Percentiles rank a stretch among this genome's conserved stretches.
Conservation (phyloP, 2,797 vertebrate genomes). For the Anguilla obscura region DNA sequence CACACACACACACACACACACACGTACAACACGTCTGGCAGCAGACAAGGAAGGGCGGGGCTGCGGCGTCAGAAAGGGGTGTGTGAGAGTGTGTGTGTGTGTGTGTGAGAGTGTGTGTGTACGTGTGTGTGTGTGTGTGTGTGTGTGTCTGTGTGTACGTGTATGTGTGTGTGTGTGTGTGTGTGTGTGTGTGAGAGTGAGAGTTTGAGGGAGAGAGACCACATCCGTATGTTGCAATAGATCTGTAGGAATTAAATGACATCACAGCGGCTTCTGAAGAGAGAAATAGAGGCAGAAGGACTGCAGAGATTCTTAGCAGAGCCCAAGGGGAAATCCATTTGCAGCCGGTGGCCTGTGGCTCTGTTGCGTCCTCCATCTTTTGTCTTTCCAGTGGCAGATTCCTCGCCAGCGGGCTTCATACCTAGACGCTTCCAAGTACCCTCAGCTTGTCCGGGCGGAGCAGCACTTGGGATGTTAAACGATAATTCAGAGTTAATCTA, state of each 20-base stretch:
- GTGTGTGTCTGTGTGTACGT: neutral
- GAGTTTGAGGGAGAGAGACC: conserved; percentile 22
- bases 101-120: too few species aligned
- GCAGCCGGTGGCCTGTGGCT: neutral
- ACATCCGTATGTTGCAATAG: conserved; percentile 26
- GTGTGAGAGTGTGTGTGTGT: neutral
- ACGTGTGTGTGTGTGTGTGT: neutral
- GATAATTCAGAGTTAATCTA: neutral
- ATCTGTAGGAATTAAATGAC: conserved; percentile 19
- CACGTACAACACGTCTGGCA: neutral
- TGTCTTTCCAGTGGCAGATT: neutral
- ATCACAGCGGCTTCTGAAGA: neutral
- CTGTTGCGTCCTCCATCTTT: neutral
- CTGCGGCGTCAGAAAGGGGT: neutral
- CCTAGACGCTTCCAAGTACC: neutral
- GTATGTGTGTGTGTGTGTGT: too few species aligned
- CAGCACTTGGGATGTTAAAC: too few species aligned
- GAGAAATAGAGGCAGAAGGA: neutral
- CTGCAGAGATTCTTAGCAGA: neutral
- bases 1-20: neutral
- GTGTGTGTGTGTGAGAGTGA: neutral
- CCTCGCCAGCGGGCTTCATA: neutral
- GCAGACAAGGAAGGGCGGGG: neutral
- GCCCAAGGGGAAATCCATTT: neutral
- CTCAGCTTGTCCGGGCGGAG: too few species aligned